Evolutionary conservation across 2,113 vertebrate species (phyloP).

Genomic region (Parus major): DNA sequence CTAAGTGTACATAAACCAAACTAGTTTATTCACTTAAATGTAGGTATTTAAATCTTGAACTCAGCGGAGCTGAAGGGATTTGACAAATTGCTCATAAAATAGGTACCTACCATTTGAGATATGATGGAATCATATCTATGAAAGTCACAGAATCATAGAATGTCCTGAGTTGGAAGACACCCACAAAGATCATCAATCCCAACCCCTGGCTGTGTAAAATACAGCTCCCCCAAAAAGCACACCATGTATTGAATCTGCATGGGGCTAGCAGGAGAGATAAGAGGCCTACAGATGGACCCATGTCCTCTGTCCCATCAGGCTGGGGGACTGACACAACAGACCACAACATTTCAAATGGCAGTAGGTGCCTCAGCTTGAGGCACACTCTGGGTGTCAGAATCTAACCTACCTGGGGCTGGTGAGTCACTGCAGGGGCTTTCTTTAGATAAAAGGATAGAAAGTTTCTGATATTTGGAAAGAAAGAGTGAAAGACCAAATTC

Average conservation of each 20-base stretch:
- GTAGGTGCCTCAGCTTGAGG: not conserved
- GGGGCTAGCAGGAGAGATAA: not conserved
- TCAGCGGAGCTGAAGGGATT: not conserved
- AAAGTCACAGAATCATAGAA: not conserved
- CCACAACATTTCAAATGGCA: not conserved
- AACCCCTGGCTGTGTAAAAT: not conserved
- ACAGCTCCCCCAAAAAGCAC: not conserved
- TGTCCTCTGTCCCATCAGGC: not conserved
- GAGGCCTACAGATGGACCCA: not conserved
- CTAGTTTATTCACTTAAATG: not conserved
- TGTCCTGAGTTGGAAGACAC: not conserved
- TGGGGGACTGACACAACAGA: not conserved
- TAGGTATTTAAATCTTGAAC: not conserved
- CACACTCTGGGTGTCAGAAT: not conserved
- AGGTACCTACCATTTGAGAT: not conserved
- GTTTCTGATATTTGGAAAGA: not conserved
- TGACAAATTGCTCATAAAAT: not conserved
- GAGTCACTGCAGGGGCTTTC: not conserved
- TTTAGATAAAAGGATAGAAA: not conserved
- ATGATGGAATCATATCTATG: not conserved
- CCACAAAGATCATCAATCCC: fast-evolving
- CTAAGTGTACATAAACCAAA: not conserved
- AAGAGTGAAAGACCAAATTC: not conserved
- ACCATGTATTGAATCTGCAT: not conserved
- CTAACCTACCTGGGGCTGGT: not conserved